phyloP scores from a whole-genome alignment of 2,888 invertebrate genomes.

The Orchestes rusci region DNA sequence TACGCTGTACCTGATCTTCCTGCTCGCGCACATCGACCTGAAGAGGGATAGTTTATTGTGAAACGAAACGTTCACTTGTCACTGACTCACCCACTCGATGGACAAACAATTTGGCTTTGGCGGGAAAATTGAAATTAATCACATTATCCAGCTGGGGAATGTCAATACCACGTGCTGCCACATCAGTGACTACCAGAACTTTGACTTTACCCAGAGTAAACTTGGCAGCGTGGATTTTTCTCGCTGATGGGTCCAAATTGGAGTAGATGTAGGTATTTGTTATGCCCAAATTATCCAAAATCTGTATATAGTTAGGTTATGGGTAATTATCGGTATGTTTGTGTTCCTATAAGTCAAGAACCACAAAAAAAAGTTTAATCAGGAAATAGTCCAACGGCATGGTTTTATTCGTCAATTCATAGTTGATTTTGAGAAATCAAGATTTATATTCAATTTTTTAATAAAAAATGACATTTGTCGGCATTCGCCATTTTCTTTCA shows the following conservation, averaged over 20 bases:
- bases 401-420: too few relatives aligned
- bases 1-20: constrained; percentile 88
- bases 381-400: too few relatives aligned
- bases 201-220: constrained; percentile 75
- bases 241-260: constrained; percentile 85
- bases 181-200: constrained; percentile 91
- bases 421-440: too few relatives aligned
- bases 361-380: too few relatives aligned
- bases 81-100: constrained; percentile 88
- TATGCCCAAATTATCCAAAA: constrained; percentile 68
- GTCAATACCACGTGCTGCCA: constrained; percentile 96
- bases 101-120: constrained; percentile 93
- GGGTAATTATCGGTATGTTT: too few relatives aligned
- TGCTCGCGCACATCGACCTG: constrained; percentile 89
- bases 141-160: constrained; percentile 94
- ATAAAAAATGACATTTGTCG: too few relatives aligned
- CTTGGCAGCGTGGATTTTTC: constrained; percentile 90
- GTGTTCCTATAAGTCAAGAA: too few relatives aligned
- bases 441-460: too few relatives aligned
- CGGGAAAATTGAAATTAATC: constrained; percentile 95
- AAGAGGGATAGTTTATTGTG: constrained; percentile 10
- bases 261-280: constrained; percentile 90
- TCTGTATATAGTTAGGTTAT: constrained; percentile 43
- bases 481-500: too few relatives aligned
- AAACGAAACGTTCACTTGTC: background rate